Base-by-base conservation (phyloP, 1,140 invertebrate species). In the Diorhabda carinulata region DNA sequence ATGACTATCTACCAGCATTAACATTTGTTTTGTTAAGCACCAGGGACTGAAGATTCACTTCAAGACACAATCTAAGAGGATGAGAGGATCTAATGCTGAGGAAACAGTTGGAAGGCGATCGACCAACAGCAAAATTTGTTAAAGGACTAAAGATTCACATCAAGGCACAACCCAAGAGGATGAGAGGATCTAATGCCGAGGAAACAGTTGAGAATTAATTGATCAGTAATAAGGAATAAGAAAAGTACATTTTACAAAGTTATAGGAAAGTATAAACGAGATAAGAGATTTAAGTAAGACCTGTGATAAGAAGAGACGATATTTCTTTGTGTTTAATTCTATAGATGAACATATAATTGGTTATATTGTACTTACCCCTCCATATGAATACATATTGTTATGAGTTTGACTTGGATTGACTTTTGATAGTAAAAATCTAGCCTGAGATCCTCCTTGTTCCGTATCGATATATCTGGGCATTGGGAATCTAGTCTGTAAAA, bases 371-470 rank as follows among this genome's bases (percentile, higher is more conserved):
- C 91, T 91, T 85, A 96, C 94, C 81, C 91, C 90, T 79, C 92
- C 93, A 81, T 95, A 97, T 5, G 92, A 91, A 83, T 96, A 98
- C 92, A 96, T 95, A 80, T 98, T 99, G 85, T 99, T 99, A 82
- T 99, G 98, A n/a, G 98, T 99, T 80, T 98, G 93, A 73, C 97
- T 99, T 42, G 98, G 98, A 84, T 99, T 99, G 7, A 99, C 98
- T 89, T 99, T 99, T 3, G 95, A 98, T 25, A 99, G 82, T 66
- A 99, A 87, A 84, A 99, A 99, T 76, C 98, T 89, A 60, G 98
- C 97, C 89, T 99, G 86, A 41, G 97, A 99, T 6, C 97, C 97
- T 56, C 96, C 97, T 77, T 98, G 94, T 82, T 99, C 97, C 0
- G 98, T 99, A 78, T 98, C 96, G 76, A 99, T 99, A 81, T 99